Evolutionary conservation across 2,113 vertebrate genomes (phyloP).

Genomic region (Corythornis cristatus): DNA sequence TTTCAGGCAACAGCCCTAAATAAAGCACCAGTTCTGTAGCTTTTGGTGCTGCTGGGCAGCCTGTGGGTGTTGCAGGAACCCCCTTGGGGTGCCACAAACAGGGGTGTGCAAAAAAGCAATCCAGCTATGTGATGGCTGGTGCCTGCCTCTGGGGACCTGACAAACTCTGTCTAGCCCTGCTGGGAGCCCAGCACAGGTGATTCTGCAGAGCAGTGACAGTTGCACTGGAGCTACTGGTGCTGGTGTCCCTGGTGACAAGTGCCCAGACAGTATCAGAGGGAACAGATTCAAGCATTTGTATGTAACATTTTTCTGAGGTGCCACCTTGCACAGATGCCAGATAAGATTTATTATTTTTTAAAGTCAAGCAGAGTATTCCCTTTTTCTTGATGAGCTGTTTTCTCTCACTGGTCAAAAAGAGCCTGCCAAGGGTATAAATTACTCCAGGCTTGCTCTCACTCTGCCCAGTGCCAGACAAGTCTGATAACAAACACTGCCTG

Average conservation of each 20-base stretch:
- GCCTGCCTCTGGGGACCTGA: neutral
- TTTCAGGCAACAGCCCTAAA: neutral
- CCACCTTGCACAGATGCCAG: neutral
- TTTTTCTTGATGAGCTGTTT: neutral
- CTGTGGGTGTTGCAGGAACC: neutral
- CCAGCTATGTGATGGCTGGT: rapidly evolving
- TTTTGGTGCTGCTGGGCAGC: neutral
- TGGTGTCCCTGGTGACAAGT: neutral
- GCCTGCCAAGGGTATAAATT: neutral
- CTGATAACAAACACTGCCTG: neutral
- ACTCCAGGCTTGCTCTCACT: neutral
- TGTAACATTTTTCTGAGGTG: neutral
- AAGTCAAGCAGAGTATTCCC: neutral
- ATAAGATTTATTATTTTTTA: neutral
- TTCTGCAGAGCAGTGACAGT: neutral
- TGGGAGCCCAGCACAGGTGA: rapidly evolving
- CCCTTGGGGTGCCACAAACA: rapidly evolving
- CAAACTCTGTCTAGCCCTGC: neutral
- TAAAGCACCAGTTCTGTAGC: neutral
- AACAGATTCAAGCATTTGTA: neutral
- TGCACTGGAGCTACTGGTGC: rapidly evolving
- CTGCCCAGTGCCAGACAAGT: neutral
- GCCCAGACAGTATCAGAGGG: neutral
- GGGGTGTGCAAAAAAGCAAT: rapidly evolving
- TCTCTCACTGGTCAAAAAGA: neutral